Conservation (phyloP, 2,888 invertebrate genomes). For the Mythimna lalbum region DNA sequence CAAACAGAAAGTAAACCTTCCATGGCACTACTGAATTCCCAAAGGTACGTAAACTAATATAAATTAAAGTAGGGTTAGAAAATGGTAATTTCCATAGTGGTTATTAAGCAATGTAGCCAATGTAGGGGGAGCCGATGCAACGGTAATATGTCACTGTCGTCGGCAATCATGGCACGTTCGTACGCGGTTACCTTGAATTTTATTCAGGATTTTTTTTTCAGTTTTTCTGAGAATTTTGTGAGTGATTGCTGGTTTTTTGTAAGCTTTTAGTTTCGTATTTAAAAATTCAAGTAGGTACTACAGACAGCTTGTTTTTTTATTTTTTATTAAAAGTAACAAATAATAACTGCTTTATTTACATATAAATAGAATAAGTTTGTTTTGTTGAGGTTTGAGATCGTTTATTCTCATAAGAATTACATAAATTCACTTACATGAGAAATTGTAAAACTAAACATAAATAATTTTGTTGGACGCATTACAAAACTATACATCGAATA, state of each 20-base stretch:
- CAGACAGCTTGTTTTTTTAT: too few relatives aligned
- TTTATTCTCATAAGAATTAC: too few relatives aligned
- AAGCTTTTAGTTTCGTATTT: too few relatives aligned
- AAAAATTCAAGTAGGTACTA: too few relatives aligned
- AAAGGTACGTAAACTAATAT: conserved; percentile 34
- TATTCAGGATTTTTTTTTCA: conserved; percentile 43
- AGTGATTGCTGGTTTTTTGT: neutral
- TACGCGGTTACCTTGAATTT: conserved; percentile 47
- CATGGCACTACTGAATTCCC: neutral
- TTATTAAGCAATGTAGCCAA: conserved; percentile 47
- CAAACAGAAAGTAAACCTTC: neutral
- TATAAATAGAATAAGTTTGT: too few relatives aligned
- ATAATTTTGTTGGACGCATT: too few relatives aligned
- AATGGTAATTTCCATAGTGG: conserved; percentile 55
- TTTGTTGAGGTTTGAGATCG: too few relatives aligned
- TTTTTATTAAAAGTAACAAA: too few relatives aligned
- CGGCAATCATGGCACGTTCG: conserved; percentile 55
- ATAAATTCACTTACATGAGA: too few relatives aligned
- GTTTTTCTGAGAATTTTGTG: conserved; percentile 34
- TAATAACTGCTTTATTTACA: too few relatives aligned
- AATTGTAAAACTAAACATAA: too few relatives aligned
- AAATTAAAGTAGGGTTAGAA: conserved; percentile 38
- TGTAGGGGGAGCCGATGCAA: conserved; percentile 47
- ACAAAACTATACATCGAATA: too few relatives aligned
- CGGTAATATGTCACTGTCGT: conserved; percentile 70